Percentiles rank a stretch among this genome's conserved stretches.
phyloP scores from a whole-genome alignment of 2,797 vertebrate species.

The Poeciliopsis turneri region DNA sequence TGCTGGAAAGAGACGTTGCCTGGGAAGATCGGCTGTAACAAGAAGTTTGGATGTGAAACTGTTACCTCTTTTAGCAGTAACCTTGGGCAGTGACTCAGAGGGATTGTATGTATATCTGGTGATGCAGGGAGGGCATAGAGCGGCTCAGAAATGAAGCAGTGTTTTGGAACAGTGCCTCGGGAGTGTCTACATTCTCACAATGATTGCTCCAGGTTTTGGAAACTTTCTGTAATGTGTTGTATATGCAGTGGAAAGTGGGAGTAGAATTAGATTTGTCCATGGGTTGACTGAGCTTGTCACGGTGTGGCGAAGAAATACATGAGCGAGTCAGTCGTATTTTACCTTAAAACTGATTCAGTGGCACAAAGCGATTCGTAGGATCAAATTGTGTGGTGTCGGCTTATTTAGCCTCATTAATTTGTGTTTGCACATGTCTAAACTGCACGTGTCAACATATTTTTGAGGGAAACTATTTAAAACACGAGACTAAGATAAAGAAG shows the following conservation, averaged over 20 bases:
- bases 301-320: conserved; percentile 25
- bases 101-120: conserved; percentile 65
- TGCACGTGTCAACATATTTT: not conserved
- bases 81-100: conserved; percentile 53
- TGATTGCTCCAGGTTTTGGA: conserved; percentile 59
- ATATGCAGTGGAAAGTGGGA: conserved; percentile 44
- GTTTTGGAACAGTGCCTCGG: conserved; percentile 53
- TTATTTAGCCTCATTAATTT: conserved; percentile 66
- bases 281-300: conserved; percentile 66
- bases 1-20: conserved; percentile 29
- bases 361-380: conserved; percentile 42
- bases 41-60: conserved; percentile 46
- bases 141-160: conserved; percentile 51
- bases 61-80: conserved; percentile 30
- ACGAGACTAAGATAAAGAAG: not conserved
- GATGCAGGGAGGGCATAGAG: conserved; percentile 48
- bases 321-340: conserved; percentile 36
- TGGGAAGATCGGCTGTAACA: conserved; percentile 22
- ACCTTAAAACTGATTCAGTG: conserved; percentile 50
- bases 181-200: conserved; percentile 47
- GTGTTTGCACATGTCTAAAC: conserved; percentile 15
- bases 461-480: not conserved
- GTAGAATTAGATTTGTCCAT: conserved; percentile 59
- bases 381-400: conserved; percentile 49
- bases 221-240: conserved; percentile 46